A percentile compares a stretch with the other conserved stretches of the same genome.
These are phyloP conservation scores for Chamaea fasciata DNA, from an alignment of 2,113 vertebrate species.

Conservation along the genomic window DNA sequence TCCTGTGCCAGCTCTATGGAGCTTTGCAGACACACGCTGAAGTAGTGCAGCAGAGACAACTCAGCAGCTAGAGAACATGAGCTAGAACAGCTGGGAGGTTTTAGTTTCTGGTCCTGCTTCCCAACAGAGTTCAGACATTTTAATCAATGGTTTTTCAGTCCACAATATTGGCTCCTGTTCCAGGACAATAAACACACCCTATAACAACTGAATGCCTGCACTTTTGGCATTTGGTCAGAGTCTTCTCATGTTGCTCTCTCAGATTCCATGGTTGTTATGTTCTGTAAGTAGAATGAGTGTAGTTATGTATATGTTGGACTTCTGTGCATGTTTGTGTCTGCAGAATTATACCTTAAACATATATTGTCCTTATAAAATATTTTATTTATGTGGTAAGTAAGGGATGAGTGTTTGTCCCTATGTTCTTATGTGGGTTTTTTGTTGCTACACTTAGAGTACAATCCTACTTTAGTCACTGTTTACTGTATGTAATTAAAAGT, in stretches of 20 bases:
- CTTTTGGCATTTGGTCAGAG: neutral
- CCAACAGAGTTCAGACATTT: neutral
- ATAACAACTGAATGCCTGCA: neutral
- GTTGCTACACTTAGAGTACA: neutral
- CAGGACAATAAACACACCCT: neutral
- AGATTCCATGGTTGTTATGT: neutral
- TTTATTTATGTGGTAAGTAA: neutral
- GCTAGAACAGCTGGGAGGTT: neutral
- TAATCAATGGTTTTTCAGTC: constrained; percentile 16
- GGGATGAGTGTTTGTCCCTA: neutral
- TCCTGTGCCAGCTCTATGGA: neutral
- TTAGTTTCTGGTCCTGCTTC: constrained; percentile 9
- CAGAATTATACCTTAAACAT: neutral
- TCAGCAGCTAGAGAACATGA: neutral
- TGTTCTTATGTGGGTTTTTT: neutral
- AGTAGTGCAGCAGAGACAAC: neutral
- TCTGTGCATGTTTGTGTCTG: neutral
- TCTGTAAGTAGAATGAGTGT: neutral
- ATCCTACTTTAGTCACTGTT: neutral
- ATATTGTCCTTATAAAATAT: neutral
- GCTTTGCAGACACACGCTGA: neutral
- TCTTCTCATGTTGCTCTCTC: neutral
- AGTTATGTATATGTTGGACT: neutral
- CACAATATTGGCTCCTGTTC: constrained; percentile 17
- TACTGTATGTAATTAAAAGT: neutral